A percentile compares a stretch with the other conserved stretches of the same genome.
phyloP scores from a whole-genome alignment of 2,113 vertebrate species.

The western clawed frog (Xenopus tropicalis) region DNA sequence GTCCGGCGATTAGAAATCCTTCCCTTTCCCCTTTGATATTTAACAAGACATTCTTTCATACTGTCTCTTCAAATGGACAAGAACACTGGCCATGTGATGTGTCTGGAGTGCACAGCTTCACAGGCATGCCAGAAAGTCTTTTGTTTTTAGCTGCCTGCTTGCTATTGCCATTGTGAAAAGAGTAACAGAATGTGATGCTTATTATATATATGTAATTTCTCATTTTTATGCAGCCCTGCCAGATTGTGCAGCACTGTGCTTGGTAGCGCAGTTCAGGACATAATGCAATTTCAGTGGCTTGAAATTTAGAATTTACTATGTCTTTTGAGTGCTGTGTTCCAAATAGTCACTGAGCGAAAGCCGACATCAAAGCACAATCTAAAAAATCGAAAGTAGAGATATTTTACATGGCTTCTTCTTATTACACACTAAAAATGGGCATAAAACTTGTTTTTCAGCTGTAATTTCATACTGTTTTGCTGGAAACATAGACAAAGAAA shows the following conservation, averaged over 20 bases:
- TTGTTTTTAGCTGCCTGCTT: background rate
- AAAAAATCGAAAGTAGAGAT: background rate
- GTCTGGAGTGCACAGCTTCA: background rate
- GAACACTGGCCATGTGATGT: background rate
- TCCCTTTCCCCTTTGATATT: background rate
- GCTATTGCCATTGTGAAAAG: background rate
- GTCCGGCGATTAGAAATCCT: conserved; percentile 11
- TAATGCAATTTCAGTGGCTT: background rate
- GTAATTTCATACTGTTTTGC: background rate
- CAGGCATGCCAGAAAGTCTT: background rate
- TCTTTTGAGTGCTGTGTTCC: conserved; percentile 1
- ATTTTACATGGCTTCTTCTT: background rate
- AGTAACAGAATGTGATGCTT: background rate
- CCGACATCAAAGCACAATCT: background rate
- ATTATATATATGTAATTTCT: conserved; percentile 11
- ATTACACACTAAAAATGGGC: background rate
- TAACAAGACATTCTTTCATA: background rate
- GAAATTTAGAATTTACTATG: conserved; percentile 4
- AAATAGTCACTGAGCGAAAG: background rate
- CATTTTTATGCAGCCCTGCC: conserved; percentile 1
- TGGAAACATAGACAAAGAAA: background rate
- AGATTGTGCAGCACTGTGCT: background rate
- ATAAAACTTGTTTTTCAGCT: background rate
- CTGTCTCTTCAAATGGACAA: background rate
- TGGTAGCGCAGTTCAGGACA: background rate